These are phyloP conservation scores for Microtus montanus DNA, from an alignment of 2,113 vertebrate genomes.

Conservation along the genomic window DNA sequence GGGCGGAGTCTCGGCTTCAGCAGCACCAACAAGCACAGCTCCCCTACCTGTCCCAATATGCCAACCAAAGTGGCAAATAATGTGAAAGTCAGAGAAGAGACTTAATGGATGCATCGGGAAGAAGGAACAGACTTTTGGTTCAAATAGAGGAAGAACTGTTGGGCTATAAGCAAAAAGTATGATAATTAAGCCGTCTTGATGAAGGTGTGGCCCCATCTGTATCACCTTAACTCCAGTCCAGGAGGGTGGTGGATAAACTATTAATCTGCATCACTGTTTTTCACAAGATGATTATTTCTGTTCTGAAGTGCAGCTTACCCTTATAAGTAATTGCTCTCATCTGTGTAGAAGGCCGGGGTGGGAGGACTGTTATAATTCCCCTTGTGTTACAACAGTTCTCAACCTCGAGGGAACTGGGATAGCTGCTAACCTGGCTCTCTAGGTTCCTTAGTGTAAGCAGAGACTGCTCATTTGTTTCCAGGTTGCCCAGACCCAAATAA, in stretches of 20 bases:
- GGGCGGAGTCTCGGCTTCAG: accelerated
- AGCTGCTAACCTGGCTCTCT: background rate
- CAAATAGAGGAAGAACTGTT: background rate
- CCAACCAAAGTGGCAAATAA: background rate
- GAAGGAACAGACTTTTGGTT: background rate
- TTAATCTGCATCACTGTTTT: background rate
- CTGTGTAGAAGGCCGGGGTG: background rate
- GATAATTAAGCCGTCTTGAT: background rate
- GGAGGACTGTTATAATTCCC: background rate
- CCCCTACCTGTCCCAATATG: background rate
- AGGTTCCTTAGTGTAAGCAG: background rate
- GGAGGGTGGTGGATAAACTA: background rate
- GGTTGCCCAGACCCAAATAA: no score
- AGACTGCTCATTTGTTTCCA: no score
- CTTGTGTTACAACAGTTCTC: background rate
- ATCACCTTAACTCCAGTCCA: background rate
- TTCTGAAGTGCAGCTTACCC: background rate
- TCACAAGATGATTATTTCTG: background rate
- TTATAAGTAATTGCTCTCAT: background rate
- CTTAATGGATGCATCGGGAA: background rate
- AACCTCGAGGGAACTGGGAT: background rate
- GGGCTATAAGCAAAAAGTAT: background rate
- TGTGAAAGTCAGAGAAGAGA: background rate
- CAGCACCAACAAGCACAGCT: background rate
- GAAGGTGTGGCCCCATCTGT: background rate